A percentile compares a stretch with the other conserved stretches of the same genome.
These are phyloP conservation scores for Octomys mimax DNA, from an alignment of 2,797 vertebrate species.

Conservation along the genomic window DNA sequence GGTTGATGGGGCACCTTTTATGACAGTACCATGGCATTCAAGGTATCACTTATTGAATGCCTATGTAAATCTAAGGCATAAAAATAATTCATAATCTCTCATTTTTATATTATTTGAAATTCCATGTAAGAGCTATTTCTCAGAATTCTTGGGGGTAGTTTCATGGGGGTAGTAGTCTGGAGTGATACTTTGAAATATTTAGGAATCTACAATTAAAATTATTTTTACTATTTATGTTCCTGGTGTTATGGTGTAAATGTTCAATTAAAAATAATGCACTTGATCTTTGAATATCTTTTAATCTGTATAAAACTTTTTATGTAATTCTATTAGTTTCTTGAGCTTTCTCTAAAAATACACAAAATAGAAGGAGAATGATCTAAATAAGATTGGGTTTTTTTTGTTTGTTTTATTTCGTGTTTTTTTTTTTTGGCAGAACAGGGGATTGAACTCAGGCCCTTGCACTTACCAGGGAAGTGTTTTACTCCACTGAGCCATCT, in stretches of 20 bases:
- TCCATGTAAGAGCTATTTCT: not conserved
- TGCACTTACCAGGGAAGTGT: too few relatives aligned
- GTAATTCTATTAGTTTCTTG: conserved; percentile 8
- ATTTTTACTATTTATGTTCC: conserved; percentile 7
- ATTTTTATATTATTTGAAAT: conserved; percentile 26
- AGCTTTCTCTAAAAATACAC: conserved; percentile 37
- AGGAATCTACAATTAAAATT: conserved; percentile 47
- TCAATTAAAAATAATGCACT: conserved; percentile 24
- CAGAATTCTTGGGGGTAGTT: not conserved
- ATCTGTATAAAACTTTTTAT: conserved; percentile 26
- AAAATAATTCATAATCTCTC: not conserved
- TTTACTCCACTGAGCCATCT: too few relatives aligned
- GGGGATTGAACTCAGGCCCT: too few relatives aligned
- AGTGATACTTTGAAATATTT: conserved; percentile 25
- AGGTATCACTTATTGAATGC: not conserved
- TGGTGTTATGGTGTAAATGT: not conserved
- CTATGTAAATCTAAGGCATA: not conserved
- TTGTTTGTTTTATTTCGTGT: too few relatives aligned
- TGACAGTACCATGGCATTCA: not conserved
- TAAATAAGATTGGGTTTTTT: not conserved
- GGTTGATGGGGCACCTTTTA: not conserved
- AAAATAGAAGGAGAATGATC: conserved; percentile 24
- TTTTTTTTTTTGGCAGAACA: too few relatives aligned
- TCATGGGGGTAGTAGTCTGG: not conserved
- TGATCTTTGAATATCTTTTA: not conserved